phyloP scores from a whole-genome alignment of 2,113 vertebrate genomes.

The Boulengeromyrus knoepffleri region DNA sequence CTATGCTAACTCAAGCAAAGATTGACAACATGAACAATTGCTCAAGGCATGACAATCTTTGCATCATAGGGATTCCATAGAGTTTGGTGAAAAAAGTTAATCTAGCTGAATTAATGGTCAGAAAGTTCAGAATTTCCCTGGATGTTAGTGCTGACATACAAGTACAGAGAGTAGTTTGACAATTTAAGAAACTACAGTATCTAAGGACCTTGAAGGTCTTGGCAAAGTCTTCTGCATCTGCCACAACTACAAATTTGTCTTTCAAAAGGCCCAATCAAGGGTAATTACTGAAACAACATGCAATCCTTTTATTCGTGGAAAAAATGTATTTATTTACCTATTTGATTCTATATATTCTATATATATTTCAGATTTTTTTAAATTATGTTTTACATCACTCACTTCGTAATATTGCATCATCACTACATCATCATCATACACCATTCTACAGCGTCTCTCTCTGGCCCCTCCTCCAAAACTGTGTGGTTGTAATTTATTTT shows the following conservation, averaged over 20 bases:
- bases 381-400: neutral
- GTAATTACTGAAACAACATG: neutral
- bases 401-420: neutral
- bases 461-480: neutral
- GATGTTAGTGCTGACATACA: neutral
- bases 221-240: neutral
- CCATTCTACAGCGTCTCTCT: neutral
- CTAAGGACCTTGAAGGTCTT: neutral
- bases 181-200: neutral
- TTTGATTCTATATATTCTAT: neutral
- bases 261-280: neutral
- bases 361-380: neutral
- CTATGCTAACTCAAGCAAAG: conserved; percentile 3
- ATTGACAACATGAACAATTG: conserved; percentile 2
- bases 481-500: neutral
- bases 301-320: neutral
- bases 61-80: neutral
- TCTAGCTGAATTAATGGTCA: neutral
- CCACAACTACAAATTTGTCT: neutral
- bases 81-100: conserved; percentile 1
- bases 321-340: neutral
- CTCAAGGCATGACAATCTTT: conserved; percentile 5
- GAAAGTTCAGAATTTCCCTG: neutral
- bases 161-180: neutral
- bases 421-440: neutral